These are phyloP conservation scores for Pammene aurita DNA, from an alignment of 2,888 invertebrate species.

Conservation along the genomic window DNA sequence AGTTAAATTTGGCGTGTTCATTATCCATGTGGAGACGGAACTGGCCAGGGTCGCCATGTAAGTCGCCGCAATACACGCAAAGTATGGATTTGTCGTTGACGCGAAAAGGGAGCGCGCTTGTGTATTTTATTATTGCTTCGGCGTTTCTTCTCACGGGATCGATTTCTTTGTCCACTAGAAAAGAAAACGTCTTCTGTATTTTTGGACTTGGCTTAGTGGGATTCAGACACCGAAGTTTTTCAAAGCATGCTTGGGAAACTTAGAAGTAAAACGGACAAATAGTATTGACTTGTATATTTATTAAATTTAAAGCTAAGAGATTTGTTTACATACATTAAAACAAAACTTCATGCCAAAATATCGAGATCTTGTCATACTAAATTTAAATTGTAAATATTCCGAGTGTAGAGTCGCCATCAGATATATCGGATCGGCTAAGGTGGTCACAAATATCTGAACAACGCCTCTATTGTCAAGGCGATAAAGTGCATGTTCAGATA, in stretches of 20 bases:
- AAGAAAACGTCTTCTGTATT: conserved; percentile 42
- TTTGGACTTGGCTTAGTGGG: background rate
- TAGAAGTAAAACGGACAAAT: conserved; percentile 10
- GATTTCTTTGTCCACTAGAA: conserved; percentile 41
- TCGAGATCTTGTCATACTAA: too few relatives aligned
- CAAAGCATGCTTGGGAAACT: background rate
- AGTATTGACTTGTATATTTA: background rate
- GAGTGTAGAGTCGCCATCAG: too few relatives aligned
- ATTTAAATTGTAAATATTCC: too few relatives aligned
- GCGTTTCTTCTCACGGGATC: conserved; percentile 51
- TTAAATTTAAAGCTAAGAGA: background rate
- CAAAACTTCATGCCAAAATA: too few relatives aligned
- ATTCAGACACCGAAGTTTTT: background rate
- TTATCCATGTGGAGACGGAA: conserved; percentile 42
- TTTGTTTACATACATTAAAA: too few relatives aligned
- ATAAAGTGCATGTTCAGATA: too few relatives aligned
- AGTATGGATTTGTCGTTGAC: conserved; percentile 45
- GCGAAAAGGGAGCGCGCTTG: conserved; percentile 50
- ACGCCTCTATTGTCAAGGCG: too few relatives aligned
- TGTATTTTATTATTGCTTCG: conserved; percentile 47
- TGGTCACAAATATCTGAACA: too few relatives aligned
- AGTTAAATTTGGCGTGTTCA: conserved; percentile 38
- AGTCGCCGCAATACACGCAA: conserved; percentile 44
- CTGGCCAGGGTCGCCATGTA: conserved; percentile 32
- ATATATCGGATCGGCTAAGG: too few relatives aligned